Base-by-base conservation (phyloP, 2,113 vertebrate genomes). In the Tenrec ecaudatus region DNA sequence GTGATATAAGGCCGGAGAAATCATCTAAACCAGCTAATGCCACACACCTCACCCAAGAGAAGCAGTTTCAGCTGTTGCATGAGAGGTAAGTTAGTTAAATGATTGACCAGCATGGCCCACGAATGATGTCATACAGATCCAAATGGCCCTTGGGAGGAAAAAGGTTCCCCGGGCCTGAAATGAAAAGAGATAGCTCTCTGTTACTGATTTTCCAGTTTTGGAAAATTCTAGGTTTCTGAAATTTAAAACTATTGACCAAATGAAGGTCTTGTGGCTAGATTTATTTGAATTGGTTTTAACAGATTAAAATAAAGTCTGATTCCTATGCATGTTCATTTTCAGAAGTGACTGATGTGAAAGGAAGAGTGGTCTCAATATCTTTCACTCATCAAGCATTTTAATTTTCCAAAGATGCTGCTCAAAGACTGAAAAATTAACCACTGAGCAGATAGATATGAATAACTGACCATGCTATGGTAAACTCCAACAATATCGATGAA, bases 341-440 rank as follows among this genome's bases (percentile, higher is more conserved):
- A 86, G 84, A 86, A 90, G 36, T 33, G 47, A 76, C 31, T 91
- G 66, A 22, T 33, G 22, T 88, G 47, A 66, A 77, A 91, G 40
- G n/a, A 91, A 71, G 53, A 43, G 9, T 43, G 23, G 31, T 66
- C 77, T 85, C 22, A 38, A 8, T 77, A 40, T 80, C 36, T 92
- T 87, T 71, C 75, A 91, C 84, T 92, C 89, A 78, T 43, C 58
- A 89, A 60, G 17, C 38, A 93, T 94, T 93, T 96, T 89, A 92
- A 95, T 76, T 66, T 79, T 76, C 33, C 71, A 86, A 73, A 77
- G 85, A 86, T 83, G 91, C 97, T 91, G n/a, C 90, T 77, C 82
- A 88, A 92, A 92, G 75, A 60, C 94, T 91, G 40, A 92, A 92
- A 96, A 95, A 94, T 93, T 81, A 88, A 88, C 17, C 29, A 68